Evolutionary conservation across 2,888 invertebrate species (phyloP).

Genomic region (Lamproptera curius): DNA sequence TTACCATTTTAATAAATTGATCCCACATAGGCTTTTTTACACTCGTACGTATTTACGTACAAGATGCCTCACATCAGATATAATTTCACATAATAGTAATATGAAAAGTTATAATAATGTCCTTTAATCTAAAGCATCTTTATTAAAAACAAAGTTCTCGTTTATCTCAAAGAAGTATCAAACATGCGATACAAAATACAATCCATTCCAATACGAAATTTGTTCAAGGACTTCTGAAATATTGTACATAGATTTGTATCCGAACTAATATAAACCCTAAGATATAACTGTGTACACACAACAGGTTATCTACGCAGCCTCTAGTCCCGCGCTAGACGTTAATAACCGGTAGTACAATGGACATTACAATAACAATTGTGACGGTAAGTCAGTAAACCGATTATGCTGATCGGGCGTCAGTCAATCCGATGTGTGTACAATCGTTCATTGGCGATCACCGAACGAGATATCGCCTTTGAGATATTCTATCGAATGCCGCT

Average conservation of each 20-base stretch:
- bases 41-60: too few relatives aligned
- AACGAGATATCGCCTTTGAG: constrained; percentile 54
- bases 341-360: constrained; percentile 67
- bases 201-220: too few relatives aligned
- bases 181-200: too few relatives aligned
- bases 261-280: not conserved
- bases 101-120: too few relatives aligned
- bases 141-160: not conserved
- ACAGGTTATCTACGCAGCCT: constrained; percentile 49
- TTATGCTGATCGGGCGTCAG: constrained; percentile 68
- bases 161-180: not conserved
- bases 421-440: constrained; percentile 62
- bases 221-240: too few relatives aligned
- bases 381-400: constrained; percentile 67
- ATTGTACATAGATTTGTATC: not conserved
- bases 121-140: too few relatives aligned
- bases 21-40: too few relatives aligned
- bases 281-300: not conserved
- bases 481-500: constrained; percentile 47
- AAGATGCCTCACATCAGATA: too few relatives aligned
- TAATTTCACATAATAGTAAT: too few relatives aligned
- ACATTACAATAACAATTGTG: constrained; percentile 66
- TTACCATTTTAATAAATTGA: too few relatives aligned
- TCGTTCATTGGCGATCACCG: constrained; percentile 60
- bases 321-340: constrained; percentile 50